Evolutionary conservation across 2,113 vertebrate species (phyloP), one percentile per base, ranked within the genome.

Genomic region (Lophius piscatorius): DNA sequence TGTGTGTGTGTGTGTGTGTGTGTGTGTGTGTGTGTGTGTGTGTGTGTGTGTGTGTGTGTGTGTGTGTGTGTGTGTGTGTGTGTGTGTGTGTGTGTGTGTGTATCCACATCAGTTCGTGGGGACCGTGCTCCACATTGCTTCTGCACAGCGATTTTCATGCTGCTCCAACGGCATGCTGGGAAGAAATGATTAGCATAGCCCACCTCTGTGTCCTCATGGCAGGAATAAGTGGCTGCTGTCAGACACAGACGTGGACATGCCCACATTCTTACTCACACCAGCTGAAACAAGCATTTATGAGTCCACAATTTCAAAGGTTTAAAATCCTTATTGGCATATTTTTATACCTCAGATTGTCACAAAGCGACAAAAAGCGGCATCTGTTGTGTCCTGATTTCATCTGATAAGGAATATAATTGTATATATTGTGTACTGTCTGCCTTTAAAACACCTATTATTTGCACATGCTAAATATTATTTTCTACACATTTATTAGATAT

Each of bases 171-270:
- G 74, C 89, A 87, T 88, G 90, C 85, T 90, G 88, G 70, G 88
- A 88, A 84, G n/a, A 89, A 86, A 85, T 90, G 91, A 91, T 90
- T 92, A 90, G 87, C 84, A 73, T 73, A 78, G 78, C 74, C 83
- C 75, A 89, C 85, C 84, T 87, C 83, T 65, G 72, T 81, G 83
- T 76, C 69, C 81, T 81, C 74, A 74, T 70, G 84, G 70, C 70
- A 70, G 77, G 74, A 73, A 80, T 66, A 80, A 79, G 60, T 71
- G 50, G 59, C 78, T 75, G 76, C 69, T 73, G 71, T 73, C 59
- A 76, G 70, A 52, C 73, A 44, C 48, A 67, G 74, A 74, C 35
- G 41, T 57, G 61, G 64, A 50, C 26, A 28, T 39, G 50, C 39
- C 41, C 34, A 52, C 34, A 58, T 69, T 42, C 28, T 26, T 42